phyloP scores from a whole-genome alignment of 2,888 invertebrate species.

The Sabatieria punctata region DNA sequence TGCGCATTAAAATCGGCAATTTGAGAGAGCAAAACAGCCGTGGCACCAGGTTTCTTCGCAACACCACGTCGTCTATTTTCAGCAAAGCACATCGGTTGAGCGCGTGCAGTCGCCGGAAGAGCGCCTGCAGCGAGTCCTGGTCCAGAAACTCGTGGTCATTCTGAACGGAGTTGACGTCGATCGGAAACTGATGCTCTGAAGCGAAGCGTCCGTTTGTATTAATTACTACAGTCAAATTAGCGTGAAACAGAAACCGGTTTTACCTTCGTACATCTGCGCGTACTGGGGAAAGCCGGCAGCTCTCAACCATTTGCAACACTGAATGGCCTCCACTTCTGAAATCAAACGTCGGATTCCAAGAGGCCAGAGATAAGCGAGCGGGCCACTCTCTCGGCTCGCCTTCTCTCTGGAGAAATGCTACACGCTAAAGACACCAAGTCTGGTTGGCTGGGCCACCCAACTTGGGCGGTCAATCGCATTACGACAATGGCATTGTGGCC shows the following conservation, averaged over 20 bases:
- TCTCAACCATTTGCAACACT: slow-evolving; percentile 86
- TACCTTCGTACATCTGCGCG: slow-evolving; percentile 94
- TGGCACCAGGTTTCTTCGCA: slow-evolving; percentile 22
- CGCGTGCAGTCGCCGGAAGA: slow-evolving; percentile 64
- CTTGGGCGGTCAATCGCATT: too few species aligned
- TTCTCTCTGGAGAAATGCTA: too few species aligned
- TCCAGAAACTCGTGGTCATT: slow-evolving; percentile 85
- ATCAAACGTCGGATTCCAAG: too few species aligned
- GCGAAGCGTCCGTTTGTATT: too few species aligned
- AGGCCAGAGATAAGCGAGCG: too few species aligned
- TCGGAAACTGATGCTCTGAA: slow-evolving; percentile 78
- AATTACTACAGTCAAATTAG: too few species aligned
- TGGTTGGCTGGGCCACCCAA: too few species aligned
- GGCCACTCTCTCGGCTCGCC: too few species aligned
- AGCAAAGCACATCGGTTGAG: slow-evolving; percentile 78
- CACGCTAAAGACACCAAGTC: too few species aligned
- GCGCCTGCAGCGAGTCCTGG: slow-evolving; percentile 57
- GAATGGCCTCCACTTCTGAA: slow-evolving; percentile 82
- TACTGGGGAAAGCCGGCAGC: slow-evolving; percentile 96
- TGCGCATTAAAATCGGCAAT: neutral
- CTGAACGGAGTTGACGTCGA: slow-evolving; percentile 70
- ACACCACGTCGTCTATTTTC: slow-evolving; percentile 48
- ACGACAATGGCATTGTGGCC: too few species aligned
- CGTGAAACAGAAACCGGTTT: too few species aligned
- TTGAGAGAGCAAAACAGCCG: slow-evolving; percentile 9